phyloP scores from a whole-genome alignment of 2,888 invertebrate genomes.

The Cephalotes varians region DNA sequence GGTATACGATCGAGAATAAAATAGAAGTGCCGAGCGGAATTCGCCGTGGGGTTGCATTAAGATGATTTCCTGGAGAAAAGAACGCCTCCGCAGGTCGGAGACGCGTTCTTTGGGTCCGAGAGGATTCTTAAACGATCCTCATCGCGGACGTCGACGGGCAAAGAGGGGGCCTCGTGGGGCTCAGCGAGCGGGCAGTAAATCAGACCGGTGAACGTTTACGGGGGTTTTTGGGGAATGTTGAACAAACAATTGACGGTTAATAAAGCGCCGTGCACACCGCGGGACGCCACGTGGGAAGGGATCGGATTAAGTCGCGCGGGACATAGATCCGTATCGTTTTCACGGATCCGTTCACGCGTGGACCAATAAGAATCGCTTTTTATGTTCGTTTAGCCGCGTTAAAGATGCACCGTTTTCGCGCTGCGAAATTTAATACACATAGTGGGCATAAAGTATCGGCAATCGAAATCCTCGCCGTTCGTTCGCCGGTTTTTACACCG shows the following conservation, averaged over 20 bases:
- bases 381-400: constrained; percentile 41
- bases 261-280: constrained; percentile 83
- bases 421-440: constrained; percentile 21
- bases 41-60: constrained; percentile 58
- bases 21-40: constrained; percentile 51
- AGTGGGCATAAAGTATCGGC: constrained; percentile 29
- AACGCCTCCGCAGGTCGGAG: constrained; percentile 72
- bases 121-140: constrained; percentile 67
- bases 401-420: constrained; percentile 22
- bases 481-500: constrained; percentile 17
- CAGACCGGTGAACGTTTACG: constrained; percentile 83
- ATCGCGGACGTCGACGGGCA: constrained; percentile 28
- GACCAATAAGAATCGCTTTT: constrained; percentile 66
- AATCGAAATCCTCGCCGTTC: constrained; percentile 24
- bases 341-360: constrained; percentile 17
- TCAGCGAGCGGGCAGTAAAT: constrained; percentile 81
- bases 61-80: constrained; percentile 69
- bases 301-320: constrained; percentile 70
- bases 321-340: constrained; percentile 66
- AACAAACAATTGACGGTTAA: constrained; percentile 86
- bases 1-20: constrained; percentile 2
- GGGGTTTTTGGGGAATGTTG: constrained; percentile 85
- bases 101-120: constrained; percentile 54
- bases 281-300: constrained; percentile 83
- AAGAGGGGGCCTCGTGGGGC: constrained; percentile 58